Conservation (phyloP, 2,888 invertebrate species). For the Tenthredo distinguenda region DNA sequence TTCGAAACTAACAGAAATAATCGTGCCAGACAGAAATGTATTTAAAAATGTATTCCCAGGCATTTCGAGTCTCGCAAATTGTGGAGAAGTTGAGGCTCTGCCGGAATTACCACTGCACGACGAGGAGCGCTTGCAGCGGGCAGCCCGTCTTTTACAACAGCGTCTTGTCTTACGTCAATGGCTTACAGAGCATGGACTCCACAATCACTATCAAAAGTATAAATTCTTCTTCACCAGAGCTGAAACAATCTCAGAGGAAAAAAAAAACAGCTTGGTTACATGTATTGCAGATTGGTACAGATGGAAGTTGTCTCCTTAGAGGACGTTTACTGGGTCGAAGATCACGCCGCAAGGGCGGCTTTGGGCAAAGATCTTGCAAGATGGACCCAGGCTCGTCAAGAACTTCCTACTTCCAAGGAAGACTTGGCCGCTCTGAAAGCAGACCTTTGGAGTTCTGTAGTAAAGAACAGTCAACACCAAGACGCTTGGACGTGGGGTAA, state of each 20-base stretch:
- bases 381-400: conserved; percentile 91
- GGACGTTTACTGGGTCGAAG: conserved; percentile 95
- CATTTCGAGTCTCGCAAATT: conserved; percentile 90
- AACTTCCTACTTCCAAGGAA: conserved; percentile 90
- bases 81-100: conserved; percentile 88
- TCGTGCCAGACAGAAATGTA: not conserved
- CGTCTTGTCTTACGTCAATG: conserved; percentile 92
- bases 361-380: conserved; percentile 89
- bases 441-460: conserved; percentile 92
- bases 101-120: conserved; percentile 92
- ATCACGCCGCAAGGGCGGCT: conserved; percentile 87
- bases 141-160: conserved; percentile 90
- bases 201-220: conserved; percentile 87
- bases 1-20: not conserved
- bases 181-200: conserved; percentile 87
- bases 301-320: conserved; percentile 92
- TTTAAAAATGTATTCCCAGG: conserved; percentile 79
- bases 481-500: conserved; percentile 95
- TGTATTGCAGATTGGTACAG: conserved; percentile 82
- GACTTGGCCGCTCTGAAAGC: conserved; percentile 89
- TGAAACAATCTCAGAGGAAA: not conserved
- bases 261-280: not conserved
- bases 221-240: not conserved
- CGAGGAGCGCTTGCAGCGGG: conserved; percentile 90
- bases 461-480: conserved; percentile 91